A percentile compares a stretch with the other conserved stretches of the same genome.
Conservation (phyloP, 35 echinoderm and acorn worm genomes). For the Ptychodera flava region DNA sequence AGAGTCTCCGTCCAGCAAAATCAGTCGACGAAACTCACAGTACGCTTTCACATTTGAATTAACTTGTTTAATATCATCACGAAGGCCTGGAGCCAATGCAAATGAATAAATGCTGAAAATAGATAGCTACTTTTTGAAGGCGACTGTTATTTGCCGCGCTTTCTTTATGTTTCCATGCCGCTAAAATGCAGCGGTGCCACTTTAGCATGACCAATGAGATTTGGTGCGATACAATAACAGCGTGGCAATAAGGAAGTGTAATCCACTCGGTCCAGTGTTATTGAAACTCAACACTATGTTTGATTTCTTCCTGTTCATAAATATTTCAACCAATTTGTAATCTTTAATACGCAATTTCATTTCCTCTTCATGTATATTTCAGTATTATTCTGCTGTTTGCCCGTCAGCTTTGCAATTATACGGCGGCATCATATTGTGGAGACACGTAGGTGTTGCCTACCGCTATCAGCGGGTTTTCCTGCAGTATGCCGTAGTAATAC, state of each 20-base stretch:
- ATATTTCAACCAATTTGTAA: background rate
- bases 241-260: too few relatives aligned
- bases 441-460: too few relatives aligned
- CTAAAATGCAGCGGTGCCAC: background rate
- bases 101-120: background rate
- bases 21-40: background rate
- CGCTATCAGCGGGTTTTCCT: too few relatives aligned
- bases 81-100: background rate
- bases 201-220: background rate
- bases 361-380: background rate
- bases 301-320: background rate
- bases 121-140: background rate
- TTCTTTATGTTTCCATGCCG: background rate
- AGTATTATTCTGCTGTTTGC: too few relatives aligned
- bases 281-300: background rate
- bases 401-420: too few relatives aligned
- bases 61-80: background rate
- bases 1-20: too few relatives aligned
- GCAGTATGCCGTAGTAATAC: too few relatives aligned
- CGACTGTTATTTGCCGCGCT: background rate
- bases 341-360: background rate
- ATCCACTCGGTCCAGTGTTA: too few relatives aligned
- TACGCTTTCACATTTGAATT: background rate
- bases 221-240: background rate
- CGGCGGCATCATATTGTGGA: too few relatives aligned